Conservation (phyloP, 1,140 invertebrate species). For the Eriosoma lanigerum region DNA sequence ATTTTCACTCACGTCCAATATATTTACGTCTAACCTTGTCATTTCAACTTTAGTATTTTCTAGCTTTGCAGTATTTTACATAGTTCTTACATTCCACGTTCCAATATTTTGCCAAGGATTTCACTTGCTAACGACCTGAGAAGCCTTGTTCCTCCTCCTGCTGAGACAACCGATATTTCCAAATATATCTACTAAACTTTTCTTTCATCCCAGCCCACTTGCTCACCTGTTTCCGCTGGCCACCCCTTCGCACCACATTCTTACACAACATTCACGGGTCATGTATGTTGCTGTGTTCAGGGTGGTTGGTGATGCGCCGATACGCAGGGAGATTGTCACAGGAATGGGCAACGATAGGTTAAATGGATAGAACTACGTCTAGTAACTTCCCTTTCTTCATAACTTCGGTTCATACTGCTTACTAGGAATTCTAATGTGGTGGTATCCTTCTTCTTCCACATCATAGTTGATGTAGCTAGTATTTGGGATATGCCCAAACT, state of each 20-base stretch:
- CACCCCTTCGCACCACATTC: no score
- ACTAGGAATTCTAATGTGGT: constrained; percentile 22
- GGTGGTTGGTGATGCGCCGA: no score
- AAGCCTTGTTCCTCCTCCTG: constrained; percentile 28
- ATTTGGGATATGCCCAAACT: constrained; percentile 12
- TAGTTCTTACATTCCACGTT: constrained; percentile 40
- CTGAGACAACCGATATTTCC: constrained; percentile 18
- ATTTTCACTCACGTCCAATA: no score
- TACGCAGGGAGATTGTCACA: no score
- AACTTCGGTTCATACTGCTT: constrained; percentile 1
- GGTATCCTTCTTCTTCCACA: constrained; percentile 17
- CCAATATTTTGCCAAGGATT: constrained; percentile 35
- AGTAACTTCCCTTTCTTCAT: constrained; percentile 2
- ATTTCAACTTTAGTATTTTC: constrained; percentile 35
- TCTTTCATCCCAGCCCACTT: no score
- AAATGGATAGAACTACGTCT: no score
- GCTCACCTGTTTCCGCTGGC: no score
- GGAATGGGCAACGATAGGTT: no score
- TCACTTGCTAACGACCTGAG: constrained; percentile 42
- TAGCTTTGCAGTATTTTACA: constrained; percentile 33
- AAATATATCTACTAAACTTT: constrained; percentile 19
- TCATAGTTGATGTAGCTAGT: background rate
- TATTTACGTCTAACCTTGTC: background rate
- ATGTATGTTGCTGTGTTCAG: no score
- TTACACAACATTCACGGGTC: no score